These are phyloP conservation scores for Apostichopus californicus DNA, from an alignment of 35 echinoderm and acorn worm species.

Conservation along the genomic window DNA sequence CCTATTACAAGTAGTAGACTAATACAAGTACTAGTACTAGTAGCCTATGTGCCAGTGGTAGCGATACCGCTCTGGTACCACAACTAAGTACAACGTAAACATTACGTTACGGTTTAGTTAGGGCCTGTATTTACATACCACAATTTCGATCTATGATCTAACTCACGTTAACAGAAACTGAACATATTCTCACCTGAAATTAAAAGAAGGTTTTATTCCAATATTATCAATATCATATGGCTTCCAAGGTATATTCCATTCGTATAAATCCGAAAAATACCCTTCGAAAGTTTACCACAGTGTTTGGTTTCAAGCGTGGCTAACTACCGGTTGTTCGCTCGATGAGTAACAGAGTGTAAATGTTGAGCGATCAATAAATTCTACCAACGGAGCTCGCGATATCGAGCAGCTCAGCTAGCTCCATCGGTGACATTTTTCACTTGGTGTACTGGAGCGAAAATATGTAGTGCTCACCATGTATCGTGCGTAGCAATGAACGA, in stretches of 20 bases:
- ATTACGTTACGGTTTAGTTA: too few species aligned
- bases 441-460: not conserved
- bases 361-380: not conserved
- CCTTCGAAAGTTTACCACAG: constrained; percentile 1
- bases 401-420: too few species aligned
- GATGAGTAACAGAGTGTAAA: not conserved
- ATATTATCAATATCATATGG: constrained; percentile 15
- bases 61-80: too few species aligned
- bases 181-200: not conserved
- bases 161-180: not conserved
- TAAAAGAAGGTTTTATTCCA: not conserved
- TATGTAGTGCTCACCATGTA: not conserved
- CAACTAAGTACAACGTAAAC: too few species aligned
- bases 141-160: not conserved
- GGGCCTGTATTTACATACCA: too few species aligned
- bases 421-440: not conserved
- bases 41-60: too few species aligned
- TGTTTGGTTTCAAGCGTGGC: not conserved
- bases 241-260: not conserved
- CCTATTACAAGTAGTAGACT: too few species aligned
- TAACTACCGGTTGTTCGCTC: not conserved
- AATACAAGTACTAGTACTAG: too few species aligned
- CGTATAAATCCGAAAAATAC: constrained; percentile 6
- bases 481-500: too few species aligned
- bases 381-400: not conserved